These are phyloP conservation scores for Triplophysa dalaica DNA, from an alignment of 2,113 vertebrate genomes.

Conservation along the genomic window DNA sequence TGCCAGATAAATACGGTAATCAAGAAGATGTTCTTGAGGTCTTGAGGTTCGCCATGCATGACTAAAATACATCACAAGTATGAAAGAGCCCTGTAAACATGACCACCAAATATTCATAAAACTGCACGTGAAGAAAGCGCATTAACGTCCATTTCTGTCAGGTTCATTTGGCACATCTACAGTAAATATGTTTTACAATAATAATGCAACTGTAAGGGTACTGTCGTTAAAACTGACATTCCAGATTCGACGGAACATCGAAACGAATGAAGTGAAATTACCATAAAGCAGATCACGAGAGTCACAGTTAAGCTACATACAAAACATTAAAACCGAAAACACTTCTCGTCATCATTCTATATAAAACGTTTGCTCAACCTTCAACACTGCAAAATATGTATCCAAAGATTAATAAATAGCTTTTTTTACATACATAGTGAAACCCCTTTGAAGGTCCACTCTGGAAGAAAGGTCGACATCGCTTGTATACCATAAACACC, in stretches of 20 bases:
- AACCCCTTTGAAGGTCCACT: conserved; percentile 63
- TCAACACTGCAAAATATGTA: conserved; percentile 68
- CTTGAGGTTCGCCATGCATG: conserved; percentile 77
- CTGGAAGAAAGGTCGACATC: conserved; percentile 73
- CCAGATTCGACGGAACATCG: conserved; percentile 71
- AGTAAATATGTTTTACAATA: conserved; percentile 60
- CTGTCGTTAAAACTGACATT: conserved; percentile 57
- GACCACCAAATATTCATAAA: conserved; percentile 66
- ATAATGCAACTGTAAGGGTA: conserved; percentile 47
- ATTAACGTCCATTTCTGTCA: conserved; percentile 69
- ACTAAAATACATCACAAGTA: conserved; percentile 73
- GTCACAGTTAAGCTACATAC: conserved; percentile 74
- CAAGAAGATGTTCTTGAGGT: conserved; percentile 69
- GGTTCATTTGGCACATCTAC: conserved; percentile 76
- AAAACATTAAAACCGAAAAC: conserved; percentile 58
- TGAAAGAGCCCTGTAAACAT: conserved; percentile 77
- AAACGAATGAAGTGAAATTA: conserved; percentile 65
- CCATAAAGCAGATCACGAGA: conserved; percentile 71
- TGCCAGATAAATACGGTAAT: conserved; percentile 73
- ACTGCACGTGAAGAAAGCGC: conserved; percentile 69
- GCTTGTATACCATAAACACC: conserved; percentile 56
- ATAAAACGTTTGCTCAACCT: conserved; percentile 65
- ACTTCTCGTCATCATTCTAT: conserved; percentile 57
- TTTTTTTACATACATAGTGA: conserved; percentile 59
- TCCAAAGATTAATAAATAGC: conserved; percentile 73